These are phyloP conservation scores for Myiozetetes cayanensis DNA, from an alignment of 2,113 vertebrate species.

Conservation along the genomic window DNA sequence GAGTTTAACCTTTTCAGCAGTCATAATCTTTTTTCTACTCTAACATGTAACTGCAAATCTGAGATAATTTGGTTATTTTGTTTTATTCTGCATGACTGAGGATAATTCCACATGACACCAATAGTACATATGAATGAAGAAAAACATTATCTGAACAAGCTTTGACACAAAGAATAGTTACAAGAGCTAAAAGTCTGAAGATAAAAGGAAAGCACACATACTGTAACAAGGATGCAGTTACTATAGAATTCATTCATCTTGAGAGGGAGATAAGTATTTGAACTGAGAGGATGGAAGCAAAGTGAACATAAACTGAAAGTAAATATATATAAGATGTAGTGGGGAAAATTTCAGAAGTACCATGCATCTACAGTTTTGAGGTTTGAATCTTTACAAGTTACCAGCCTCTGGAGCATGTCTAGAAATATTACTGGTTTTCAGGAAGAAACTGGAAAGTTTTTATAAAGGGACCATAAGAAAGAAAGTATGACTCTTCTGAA, in stretches of 20 bases:
- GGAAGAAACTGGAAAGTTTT: not conserved
- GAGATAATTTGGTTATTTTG: not conserved
- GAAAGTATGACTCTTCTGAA: not conserved
- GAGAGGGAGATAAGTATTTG: not conserved
- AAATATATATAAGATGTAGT: not conserved
- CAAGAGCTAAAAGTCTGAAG: not conserved
- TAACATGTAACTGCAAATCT: not conserved
- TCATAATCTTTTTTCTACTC: not conserved
- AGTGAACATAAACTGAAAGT: not conserved
- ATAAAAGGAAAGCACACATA: not conserved
- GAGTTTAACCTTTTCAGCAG: not conserved
- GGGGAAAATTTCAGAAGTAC: not conserved
- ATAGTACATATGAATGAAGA: not conserved
- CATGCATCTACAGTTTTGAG: not conserved
- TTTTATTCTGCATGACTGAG: not conserved
- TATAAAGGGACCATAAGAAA: not conserved
- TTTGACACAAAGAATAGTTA: not conserved
- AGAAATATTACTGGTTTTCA: not conserved
- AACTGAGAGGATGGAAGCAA: not conserved
- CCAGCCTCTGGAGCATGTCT: not conserved
- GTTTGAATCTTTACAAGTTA: not conserved
- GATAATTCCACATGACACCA: not conserved
- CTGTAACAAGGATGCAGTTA: not conserved
- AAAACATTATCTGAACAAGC: not conserved
- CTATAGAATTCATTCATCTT: not conserved